Evolutionary conservation across 2,113 vertebrate genomes (phyloP).

Genomic region (Tachuris rubrigastra): DNA sequence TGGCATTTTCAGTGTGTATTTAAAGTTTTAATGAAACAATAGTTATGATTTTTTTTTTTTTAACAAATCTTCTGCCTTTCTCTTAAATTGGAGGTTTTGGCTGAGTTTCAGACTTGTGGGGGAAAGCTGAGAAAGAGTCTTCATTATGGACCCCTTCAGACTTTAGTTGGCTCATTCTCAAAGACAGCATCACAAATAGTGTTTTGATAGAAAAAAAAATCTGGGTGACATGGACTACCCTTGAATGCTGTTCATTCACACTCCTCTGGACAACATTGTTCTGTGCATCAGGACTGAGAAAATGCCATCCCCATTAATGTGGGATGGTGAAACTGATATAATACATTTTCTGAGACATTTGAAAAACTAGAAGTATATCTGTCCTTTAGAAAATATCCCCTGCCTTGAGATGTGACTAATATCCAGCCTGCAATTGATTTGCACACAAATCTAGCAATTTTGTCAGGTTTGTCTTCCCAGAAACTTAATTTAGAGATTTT

Average conservation of each 20-base stretch:
- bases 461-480: constrained; percentile 9
- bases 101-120: background rate
- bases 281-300: background rate
- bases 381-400: background rate
- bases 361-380: background rate
- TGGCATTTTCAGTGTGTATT: background rate
- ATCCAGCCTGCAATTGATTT: background rate
- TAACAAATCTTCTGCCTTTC: background rate
- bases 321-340: background rate
- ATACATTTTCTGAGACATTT: background rate
- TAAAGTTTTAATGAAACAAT: background rate
- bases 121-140: background rate
- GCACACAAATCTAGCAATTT: constrained; percentile 7
- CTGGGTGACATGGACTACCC: background rate
- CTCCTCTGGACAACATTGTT: background rate
- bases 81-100: background rate
- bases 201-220: background rate
- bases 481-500: constrained; percentile 56
- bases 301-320: background rate
- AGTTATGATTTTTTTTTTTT: background rate
- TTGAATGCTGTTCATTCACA: background rate
- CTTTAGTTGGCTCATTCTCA: background rate
- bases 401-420: background rate
- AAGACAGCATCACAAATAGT: background rate
- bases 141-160: background rate